Evolutionary conservation across 2,888 invertebrate species (phyloP), one percentile per base, ranked within the genome.

Genomic region (Eupelmus urozonus): DNA sequence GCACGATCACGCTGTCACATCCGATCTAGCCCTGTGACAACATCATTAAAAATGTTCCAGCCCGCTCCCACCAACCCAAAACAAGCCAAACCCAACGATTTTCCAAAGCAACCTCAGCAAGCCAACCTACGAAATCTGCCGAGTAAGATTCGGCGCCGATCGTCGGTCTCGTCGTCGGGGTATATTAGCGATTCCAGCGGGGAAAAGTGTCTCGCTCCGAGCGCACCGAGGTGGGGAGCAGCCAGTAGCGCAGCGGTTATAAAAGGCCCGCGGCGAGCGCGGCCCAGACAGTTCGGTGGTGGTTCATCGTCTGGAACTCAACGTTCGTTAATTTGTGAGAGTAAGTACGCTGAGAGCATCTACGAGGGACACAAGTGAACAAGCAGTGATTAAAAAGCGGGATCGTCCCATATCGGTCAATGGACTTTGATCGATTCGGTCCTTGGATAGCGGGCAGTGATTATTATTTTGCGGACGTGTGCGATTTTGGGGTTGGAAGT

Each of bases 221-320:
- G 80, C 67, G 66, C 11, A 20, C 42, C 42, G 55, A 59, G 67
- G 76, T 79, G 80, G 84, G 82, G 82, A 82, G 80, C 62, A 53
- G 63, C 70, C 55, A 23, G 70, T 79, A n/a, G n/a, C 77, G 42
- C 82, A 73, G 45, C 74, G 82, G 83, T 86, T 88, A 88, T 89
- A 89, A 88, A 87, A 85, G 85, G 82, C 82, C 63, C 81, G 76
- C 71, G 81, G 70, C 53, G n/a, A 59, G 51, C 57, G 23, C 53
- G 62, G 75, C 45, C 65, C 74, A 82, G 80, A 62, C 85, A 89
- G 88, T 89, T 87, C 84, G 84, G 85, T 87, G 85, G 85, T 87
- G 82, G 84, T 86, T 84, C 85, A 81, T 84, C 85, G 83, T 81
- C 82, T 84, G 82, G 34, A 23, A 63, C 72, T 45, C 67, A 16